Evolutionary conservation across 2,113 vertebrate species (phyloP).

Genomic region (Anas platyrhynchos): DNA sequence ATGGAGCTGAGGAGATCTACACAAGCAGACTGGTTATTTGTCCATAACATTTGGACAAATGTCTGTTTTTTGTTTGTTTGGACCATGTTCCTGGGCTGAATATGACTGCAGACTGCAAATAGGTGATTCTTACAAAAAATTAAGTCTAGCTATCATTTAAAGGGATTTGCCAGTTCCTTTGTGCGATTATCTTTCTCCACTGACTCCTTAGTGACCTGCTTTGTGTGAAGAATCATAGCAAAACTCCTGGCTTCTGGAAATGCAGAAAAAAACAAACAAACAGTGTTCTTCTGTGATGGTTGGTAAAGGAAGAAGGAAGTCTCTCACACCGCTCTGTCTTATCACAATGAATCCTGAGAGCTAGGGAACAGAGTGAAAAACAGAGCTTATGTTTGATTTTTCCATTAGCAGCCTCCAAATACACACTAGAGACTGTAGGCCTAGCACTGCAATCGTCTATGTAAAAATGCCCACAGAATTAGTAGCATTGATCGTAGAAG

Average conservation of each 20-base stretch:
- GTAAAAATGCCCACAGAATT: constrained; percentile 46
- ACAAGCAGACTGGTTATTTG: neutral
- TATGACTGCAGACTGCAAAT: neutral
- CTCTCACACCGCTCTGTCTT: neutral
- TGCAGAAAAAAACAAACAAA: neutral
- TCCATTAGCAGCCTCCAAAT: constrained; percentile 10
- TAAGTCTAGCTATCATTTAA: neutral
- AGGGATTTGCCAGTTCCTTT: neutral
- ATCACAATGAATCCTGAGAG: neutral
- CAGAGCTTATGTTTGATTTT: constrained; percentile 9
- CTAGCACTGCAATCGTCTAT: neutral
- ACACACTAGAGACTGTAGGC: neutral
- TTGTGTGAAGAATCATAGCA: neutral
- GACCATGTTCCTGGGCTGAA: neutral
- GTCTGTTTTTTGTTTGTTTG: accelerated
- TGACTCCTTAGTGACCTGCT: neutral
- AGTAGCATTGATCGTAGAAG: neutral
- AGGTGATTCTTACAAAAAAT: neutral
- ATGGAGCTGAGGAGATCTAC: neutral
- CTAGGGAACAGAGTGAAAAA: neutral
- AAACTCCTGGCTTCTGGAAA: neutral
- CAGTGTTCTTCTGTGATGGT: neutral
- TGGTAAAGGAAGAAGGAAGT: neutral
- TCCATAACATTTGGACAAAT: neutral
- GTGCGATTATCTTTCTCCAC: neutral